Percentiles rank a stretch among this genome's conserved stretches.
Evolutionary conservation across 2,888 invertebrate species (phyloP).

Genomic region (Drosophila seclusa): DNA sequence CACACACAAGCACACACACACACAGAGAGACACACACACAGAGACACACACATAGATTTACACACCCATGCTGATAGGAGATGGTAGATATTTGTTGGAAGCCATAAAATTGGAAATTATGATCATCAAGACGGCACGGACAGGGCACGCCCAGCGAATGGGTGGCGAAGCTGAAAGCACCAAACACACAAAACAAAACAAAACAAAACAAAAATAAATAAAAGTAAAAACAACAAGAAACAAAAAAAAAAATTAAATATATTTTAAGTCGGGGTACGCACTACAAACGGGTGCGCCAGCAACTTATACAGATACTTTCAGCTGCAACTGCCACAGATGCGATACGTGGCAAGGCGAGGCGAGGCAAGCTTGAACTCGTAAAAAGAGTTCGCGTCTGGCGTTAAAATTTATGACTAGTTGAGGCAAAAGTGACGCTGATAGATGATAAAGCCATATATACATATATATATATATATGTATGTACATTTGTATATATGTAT

Average conservation of each 20-base stretch:
- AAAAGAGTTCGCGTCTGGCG: conserved; percentile 54
- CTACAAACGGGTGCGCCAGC: conserved; percentile 49
- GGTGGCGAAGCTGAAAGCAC: conserved; percentile 25
- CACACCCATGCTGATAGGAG: conserved; percentile 29
- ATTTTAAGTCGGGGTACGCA: conserved; percentile 29
- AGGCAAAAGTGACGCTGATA: conserved; percentile 62
- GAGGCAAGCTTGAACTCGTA: conserved; percentile 37
- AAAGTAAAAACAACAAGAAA: neutral
- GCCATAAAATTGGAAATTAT: conserved; percentile 64
- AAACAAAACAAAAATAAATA: neutral
- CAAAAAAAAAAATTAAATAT: neutral
- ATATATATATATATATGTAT: neutral
- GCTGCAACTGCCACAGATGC: conserved; percentile 21
- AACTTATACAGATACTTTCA: conserved; percentile 28
- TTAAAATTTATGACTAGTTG: conserved; percentile 62
- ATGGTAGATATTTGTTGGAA: conserved; percentile 44
- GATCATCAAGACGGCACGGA: conserved; percentile 50
- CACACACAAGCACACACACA: conserved; percentile 21
- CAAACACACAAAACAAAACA: neutral
- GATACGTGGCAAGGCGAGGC: conserved; percentile 18
- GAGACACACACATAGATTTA: neutral
- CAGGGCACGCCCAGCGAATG: conserved; percentile 38
- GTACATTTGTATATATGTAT: neutral
- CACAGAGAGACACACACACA: neutral
- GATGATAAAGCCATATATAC: conserved; percentile 45